These are phyloP conservation scores for Hylyphantes graminicola DNA, from an alignment of 1,140 invertebrate species.

Conservation along the genomic window DNA sequence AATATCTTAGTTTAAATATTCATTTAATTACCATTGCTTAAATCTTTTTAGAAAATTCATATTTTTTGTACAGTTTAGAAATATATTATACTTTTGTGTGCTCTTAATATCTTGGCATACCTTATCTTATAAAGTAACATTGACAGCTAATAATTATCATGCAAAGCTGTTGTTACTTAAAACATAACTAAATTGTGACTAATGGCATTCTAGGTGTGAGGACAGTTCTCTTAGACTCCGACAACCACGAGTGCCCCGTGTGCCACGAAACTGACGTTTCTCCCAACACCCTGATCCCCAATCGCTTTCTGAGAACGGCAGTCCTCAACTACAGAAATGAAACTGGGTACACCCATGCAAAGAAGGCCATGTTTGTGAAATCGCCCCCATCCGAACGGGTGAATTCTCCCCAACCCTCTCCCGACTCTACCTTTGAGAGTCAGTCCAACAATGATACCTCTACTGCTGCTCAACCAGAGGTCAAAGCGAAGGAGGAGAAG, in stretches of 20 bases:
- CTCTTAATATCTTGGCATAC: too few species aligned
- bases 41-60: too few species aligned
- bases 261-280: constrained; percentile 93
- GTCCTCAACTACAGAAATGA: constrained; percentile 91
- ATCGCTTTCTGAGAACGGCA: constrained; percentile 87
- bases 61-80: too few species aligned
- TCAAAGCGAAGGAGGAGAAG: not conserved
- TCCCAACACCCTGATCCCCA: constrained; percentile 92
- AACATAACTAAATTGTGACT: too few species aligned
- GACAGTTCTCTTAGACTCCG: constrained; percentile 87
- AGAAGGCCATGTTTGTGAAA: constrained; percentile 35
- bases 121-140: too few species aligned
- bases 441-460: constrained; percentile 24
- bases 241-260: constrained; percentile 93
- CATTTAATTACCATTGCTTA: too few species aligned
- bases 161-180: too few species aligned
- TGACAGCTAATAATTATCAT: too few species aligned
- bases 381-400: constrained; percentile 8
- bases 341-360: constrained; percentile 76
- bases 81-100: too few species aligned
- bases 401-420: constrained; percentile 44
- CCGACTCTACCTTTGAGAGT: constrained; percentile 50
- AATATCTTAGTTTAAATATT: too few species aligned
- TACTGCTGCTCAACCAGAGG: not conserved
- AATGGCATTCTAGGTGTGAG: constrained; percentile 78